Conservation (phyloP, 2,113 vertebrate genomes). For the Sorex fumeus region DNA sequence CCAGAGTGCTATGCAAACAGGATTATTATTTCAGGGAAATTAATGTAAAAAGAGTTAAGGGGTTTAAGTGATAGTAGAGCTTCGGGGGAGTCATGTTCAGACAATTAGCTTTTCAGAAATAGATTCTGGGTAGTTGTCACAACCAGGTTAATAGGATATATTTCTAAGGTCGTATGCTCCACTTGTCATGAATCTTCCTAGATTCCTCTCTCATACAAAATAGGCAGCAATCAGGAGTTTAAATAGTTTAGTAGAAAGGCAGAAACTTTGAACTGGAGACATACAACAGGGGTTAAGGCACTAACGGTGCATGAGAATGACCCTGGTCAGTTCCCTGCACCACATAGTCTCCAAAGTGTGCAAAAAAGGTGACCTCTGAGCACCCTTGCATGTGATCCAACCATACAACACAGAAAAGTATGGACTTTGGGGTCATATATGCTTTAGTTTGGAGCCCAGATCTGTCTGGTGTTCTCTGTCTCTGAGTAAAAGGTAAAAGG, state of each 20-base stretch:
- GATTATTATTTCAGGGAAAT: background rate
- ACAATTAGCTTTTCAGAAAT: constrained; percentile 28
- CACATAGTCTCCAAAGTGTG: too few relatives aligned
- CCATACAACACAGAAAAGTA: background rate
- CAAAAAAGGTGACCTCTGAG: too few relatives aligned
- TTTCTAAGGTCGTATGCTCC: background rate
- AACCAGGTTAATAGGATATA: constrained; percentile 34
- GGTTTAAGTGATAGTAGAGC: background rate
- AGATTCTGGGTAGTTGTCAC: constrained; percentile 11
- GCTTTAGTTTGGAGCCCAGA: constrained; percentile 16
- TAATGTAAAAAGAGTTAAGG: background rate
- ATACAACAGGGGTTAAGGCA: background rate
- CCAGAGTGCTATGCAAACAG: background rate
- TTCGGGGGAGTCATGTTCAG: background rate
- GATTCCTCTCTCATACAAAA: constrained; percentile 11
- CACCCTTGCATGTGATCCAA: too few relatives aligned
- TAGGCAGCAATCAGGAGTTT: constrained; percentile 6
- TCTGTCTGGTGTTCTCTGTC: background rate
- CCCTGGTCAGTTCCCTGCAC: background rate
- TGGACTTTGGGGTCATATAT: background rate
- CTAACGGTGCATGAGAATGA: background rate
- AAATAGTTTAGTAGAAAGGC: background rate
- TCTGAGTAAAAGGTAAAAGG: too few relatives aligned
- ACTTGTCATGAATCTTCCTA: background rate
- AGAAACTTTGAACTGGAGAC: background rate